Percentiles rank a stretch among this genome's conserved stretches.
Evolutionary conservation across 1,140 invertebrate genomes (phyloP).

Genomic region (Hylaeus volcanicus): DNA sequence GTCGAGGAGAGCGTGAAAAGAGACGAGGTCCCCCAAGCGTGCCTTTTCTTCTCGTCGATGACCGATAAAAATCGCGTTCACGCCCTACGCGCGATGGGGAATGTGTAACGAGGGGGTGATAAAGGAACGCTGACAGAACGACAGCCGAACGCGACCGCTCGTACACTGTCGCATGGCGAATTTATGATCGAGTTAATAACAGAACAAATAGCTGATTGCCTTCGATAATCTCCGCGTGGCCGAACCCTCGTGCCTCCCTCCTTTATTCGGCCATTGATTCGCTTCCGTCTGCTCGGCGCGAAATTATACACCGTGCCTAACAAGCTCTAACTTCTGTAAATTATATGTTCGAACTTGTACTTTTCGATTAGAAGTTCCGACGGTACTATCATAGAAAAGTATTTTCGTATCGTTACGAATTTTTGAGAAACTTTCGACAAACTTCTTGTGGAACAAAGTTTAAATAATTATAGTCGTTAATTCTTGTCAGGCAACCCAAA

Average conservation of each 20-base stretch:
- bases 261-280: neutral
- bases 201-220: conserved; percentile 52
- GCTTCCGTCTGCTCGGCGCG: neutral
- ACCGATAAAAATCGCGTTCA: conserved; percentile 60
- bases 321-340: too few relatives aligned
- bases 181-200: conserved; percentile 62
- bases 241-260: neutral
- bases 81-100: conserved; percentile 46
- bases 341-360: too few relatives aligned
- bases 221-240: conserved; percentile 41
- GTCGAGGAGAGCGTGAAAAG: conserved; percentile 27
- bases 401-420: too few relatives aligned
- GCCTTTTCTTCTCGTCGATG: conserved; percentile 47
- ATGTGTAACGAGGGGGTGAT: conserved; percentile 56
- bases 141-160: conserved; percentile 37
- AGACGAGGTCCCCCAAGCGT: conserved; percentile 7
- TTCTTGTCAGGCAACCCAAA: too few relatives aligned
- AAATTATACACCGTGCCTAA: too few relatives aligned
- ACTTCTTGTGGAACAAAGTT: too few relatives aligned
- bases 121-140: conserved; percentile 43
- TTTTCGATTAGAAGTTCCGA: too few relatives aligned
- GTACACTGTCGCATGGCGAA: conserved; percentile 43
- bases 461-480: too few relatives aligned
- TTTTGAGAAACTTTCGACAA: too few relatives aligned
- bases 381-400: too few relatives aligned